Evolutionary conservation across 2,888 invertebrate species (phyloP).

Genomic region (Arrhopalites spinosus): DNA sequence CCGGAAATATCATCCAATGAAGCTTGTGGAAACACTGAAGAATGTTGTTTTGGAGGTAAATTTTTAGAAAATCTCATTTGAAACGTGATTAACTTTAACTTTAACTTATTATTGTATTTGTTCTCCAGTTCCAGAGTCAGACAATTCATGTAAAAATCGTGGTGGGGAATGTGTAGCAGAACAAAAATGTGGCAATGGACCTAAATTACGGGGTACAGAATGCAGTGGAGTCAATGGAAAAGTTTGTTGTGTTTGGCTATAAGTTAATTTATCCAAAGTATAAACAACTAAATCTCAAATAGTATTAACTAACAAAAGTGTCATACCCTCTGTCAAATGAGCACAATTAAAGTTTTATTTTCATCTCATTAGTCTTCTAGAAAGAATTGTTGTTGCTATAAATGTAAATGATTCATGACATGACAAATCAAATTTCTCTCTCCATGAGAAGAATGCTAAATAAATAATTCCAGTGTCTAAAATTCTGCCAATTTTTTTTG

Average conservation of each 20-base stretch:
- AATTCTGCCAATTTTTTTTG: too few species aligned
- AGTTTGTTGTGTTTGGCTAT: conserved; percentile 49
- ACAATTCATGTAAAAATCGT: conserved; percentile 43
- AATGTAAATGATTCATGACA: too few species aligned
- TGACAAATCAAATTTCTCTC: too few species aligned
- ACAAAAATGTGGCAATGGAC: conserved; percentile 42
- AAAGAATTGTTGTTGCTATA: too few species aligned
- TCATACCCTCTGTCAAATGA: too few species aligned
- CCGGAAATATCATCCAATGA: conserved; percentile 26
- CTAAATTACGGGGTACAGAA: conserved; percentile 42
- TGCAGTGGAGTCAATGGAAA: conserved; percentile 45
- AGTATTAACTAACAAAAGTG: too few species aligned
- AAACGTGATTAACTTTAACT: background rate
- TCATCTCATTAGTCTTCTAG: too few species aligned
- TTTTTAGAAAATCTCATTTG: background rate
- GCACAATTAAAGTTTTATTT: too few species aligned
- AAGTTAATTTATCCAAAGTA: background rate
- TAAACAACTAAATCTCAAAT: background rate
- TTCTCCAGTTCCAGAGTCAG: conserved; percentile 43
- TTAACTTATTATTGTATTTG: background rate
- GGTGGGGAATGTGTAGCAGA: conserved; percentile 48
- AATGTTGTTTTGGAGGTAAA: conserved; percentile 53
- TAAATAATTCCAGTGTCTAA: too few species aligned
- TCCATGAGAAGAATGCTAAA: too few species aligned
- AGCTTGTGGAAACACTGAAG: conserved; percentile 44